A percentile compares a stretch with the other conserved stretches of the same genome.
Evolutionary conservation across 2,797 vertebrate genomes (phyloP).

Genomic region (Oceanodroma leucorhoa): DNA sequence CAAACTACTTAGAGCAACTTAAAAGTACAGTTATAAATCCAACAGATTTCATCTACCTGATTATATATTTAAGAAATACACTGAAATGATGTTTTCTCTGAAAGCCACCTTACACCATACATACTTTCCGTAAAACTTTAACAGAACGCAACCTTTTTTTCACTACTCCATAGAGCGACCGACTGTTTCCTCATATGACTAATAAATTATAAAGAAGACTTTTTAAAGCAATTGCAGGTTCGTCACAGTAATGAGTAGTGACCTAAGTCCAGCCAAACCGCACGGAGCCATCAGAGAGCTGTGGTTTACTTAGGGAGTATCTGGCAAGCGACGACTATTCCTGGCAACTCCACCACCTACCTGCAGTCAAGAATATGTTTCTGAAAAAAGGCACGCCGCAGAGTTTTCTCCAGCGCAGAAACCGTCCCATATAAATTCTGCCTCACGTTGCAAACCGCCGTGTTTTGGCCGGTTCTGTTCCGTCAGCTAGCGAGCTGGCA

Average conservation of each 20-base stretch:
- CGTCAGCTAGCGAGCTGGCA: fast-evolving
- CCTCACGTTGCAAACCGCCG: fast-evolving
- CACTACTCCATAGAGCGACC: background rate
- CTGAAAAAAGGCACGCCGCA: fast-evolving
- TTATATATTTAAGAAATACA: fast-evolving
- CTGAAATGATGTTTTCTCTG: background rate
- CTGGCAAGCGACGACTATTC: background rate
- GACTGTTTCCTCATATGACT: background rate
- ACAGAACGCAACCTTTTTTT: background rate
- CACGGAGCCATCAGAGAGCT: background rate
- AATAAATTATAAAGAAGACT: background rate
- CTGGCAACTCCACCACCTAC: background rate
- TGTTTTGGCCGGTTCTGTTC: fast-evolving
- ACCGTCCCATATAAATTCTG: background rate
- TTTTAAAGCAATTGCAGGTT: background rate
- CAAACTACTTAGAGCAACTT: background rate
- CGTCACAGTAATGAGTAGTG: background rate
- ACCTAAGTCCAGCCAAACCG: background rate
- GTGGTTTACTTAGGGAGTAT: background rate
- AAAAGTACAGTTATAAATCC: background rate
- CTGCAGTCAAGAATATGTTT: fast-evolving
- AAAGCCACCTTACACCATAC: background rate
- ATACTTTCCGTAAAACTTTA: background rate
- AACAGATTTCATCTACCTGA: background rate
- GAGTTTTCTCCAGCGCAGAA: background rate